These are phyloP conservation scores for Dichetophora obliterata DNA, from an alignment of 2,888 invertebrate species.

Conservation along the genomic window DNA sequence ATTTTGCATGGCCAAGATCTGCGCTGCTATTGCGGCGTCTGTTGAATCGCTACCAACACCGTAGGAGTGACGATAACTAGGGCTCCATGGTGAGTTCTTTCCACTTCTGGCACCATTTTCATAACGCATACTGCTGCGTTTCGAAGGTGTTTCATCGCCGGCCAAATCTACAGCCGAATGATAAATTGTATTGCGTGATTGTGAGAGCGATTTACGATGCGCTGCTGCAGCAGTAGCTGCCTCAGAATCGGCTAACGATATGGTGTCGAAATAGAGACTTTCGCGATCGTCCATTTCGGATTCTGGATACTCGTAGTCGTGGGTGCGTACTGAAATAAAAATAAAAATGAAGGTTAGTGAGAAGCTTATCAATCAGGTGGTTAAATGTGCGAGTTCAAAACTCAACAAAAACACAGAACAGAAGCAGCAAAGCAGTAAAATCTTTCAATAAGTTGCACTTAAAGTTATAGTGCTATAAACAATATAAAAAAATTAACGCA, in stretches of 20 bases:
- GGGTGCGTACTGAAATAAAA: constrained; percentile 64
- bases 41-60: constrained; percentile 49
- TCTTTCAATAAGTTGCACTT: background rate
- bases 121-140: constrained; percentile 57
- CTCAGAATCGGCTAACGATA: constrained; percentile 68
- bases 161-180: constrained; percentile 74
- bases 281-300: constrained; percentile 69
- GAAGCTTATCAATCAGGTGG: background rate
- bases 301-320: constrained; percentile 69
- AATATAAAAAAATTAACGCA: background rate
- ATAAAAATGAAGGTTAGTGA: constrained; percentile 2
- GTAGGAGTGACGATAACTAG: constrained; percentile 63
- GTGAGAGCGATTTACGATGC: constrained; percentile 70
- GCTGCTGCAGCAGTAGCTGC: constrained; percentile 66
- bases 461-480: background rate
- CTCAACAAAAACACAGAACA: background rate
- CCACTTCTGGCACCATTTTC: constrained; percentile 52
- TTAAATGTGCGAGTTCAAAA: background rate
- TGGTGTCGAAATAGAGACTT: constrained; percentile 69
- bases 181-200: constrained; percentile 74
- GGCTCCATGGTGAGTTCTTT: constrained; percentile 48
- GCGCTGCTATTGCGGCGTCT: constrained; percentile 61
- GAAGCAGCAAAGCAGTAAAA: constrained; percentile 6
- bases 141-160: constrained; percentile 60
- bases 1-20: constrained; percentile 60